Evolutionary conservation across 2,113 vertebrate genomes (phyloP), one percentile per base, ranked within the genome.

Genomic region (Chionodraco myersi): DNA sequence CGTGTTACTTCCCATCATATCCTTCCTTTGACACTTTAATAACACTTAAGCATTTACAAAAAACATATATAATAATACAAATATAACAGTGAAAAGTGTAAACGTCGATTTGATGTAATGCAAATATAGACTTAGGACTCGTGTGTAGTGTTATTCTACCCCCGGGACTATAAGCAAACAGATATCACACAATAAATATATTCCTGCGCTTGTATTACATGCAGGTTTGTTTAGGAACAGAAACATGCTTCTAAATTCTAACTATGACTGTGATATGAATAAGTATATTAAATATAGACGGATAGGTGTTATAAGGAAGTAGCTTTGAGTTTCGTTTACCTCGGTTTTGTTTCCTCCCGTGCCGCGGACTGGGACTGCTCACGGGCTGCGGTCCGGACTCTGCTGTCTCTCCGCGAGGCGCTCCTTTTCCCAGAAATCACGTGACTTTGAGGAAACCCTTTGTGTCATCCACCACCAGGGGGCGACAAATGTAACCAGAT

Each of bases 381-480:
- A 0, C 9, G 15, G 15, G 2, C 47, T 26, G 23, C 48, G 2
- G 3, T 14, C 9, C 36, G 3, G 48, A 4, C 45, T 16, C 23
- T 0, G 48, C 48, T 14, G 16, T 15, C 5, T 12, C 23, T 4
- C 7, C 6, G 6, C 60, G 30, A 26, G 68, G 0, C 72, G 30
- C 49, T 49, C 86, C 74, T 14, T 77, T 97, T 97, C 94, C 90
- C 58, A 64, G 95, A 97, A 97, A 91, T 93, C 96, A 97, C 92
- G 93, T 96, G 96, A 91, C 83, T 89, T 79, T 3, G 0, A 0
- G 7, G 87, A 91, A 93, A 0, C 0, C 0, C 0, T 0, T 45
- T 0, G 4, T 0, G 0, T 0, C 0, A 7, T 9, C 77, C 2
- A 26, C 5, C 89, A 9, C 36, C 11, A 90, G 92, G 69, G 86